Evolutionary conservation across 2,888 invertebrate genomes (phyloP), one percentile per base, ranked within the genome.

Genomic region (Macrophya alboannulata): DNA sequence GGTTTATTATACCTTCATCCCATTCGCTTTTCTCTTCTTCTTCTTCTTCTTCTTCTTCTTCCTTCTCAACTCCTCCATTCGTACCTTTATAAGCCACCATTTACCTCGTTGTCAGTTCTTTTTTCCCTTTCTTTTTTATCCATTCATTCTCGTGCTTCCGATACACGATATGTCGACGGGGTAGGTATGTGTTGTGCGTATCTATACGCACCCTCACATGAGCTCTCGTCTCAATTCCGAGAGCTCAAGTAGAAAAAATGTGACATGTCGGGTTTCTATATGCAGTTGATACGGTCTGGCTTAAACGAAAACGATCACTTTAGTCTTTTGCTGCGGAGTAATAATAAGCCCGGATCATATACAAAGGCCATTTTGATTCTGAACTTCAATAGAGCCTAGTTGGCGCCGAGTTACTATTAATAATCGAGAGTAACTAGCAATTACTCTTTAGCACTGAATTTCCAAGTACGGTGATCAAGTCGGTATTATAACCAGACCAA

Each of bases 281-380:
- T n/a, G 43, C 21, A 55, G 25, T 31, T 25, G 31, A 37, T 25
- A n/a, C n/a, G 25, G 55, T 55, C 77, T 51, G n/a, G n/a, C 25
- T 55, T 31, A 37, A 55, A 31, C 37, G n/a, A 37, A 55, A 8
- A 31, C 51, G 74, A 45, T 4, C 21, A 3, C 37, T 74, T 74
- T 5, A n/a, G 43, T 74, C 45, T 45, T 74, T 74, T 21, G 37
- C 40, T 17, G 71, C 40, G 40, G 40, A 71, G 71, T 71, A 21
- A 31, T 31, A 76, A 76, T 40, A 76, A 25, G 76, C 76, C 31
- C 48, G 40, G 40, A 25, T 40, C 40, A 37, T 5, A 76, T 5
- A 76, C 76, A 76, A 76, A 77, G 77, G 77, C 77, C 77, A 77
- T 77, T 74, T 74, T 74, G 45, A 74, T 74, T 74, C 43, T 43